These are phyloP conservation scores for Apis dorsata DNA, from an alignment of 1,140 invertebrate genomes.

Conservation along the genomic window DNA sequence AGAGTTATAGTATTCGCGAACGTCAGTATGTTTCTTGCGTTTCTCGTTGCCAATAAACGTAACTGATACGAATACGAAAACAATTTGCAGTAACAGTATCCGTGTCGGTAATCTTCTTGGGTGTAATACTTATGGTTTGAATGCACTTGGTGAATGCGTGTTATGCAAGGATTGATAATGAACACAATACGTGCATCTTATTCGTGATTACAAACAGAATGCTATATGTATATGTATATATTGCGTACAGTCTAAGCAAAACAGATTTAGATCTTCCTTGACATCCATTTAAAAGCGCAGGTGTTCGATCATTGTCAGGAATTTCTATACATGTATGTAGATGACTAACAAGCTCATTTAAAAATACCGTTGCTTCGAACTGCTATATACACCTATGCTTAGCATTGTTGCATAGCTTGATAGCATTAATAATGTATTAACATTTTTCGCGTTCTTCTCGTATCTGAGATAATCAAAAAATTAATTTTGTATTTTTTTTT, in stretches of 20 bases:
- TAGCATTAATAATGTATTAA: neutral
- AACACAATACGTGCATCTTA: conserved; percentile 20
- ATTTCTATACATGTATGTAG: conserved; percentile 5
- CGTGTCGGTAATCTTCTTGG: conserved; percentile 5
- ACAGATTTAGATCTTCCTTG: conserved; percentile 46
- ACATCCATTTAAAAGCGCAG: conserved; percentile 39
- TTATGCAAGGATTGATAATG: conserved; percentile 35
- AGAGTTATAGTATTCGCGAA: neutral
- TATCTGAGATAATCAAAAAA: neutral
- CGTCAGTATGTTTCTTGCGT: conserved; percentile 3
- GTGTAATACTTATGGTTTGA: conserved; percentile 22
- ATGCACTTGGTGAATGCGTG: conserved; percentile 8
- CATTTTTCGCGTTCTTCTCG: neutral
- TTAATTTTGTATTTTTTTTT: neutral
- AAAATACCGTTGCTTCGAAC: neutral
- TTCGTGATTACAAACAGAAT: neutral
- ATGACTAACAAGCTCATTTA: conserved; percentile 34
- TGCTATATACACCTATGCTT: neutral
- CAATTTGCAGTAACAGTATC: conserved; percentile 37
- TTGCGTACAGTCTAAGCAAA: conserved; percentile 10
- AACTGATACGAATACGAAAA: conserved; percentile 25
- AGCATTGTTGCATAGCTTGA: too few relatives aligned
- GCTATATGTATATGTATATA: neutral
- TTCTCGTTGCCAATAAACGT: conserved; percentile 17
- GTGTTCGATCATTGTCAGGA: conserved; percentile 30